phyloP scores from a whole-genome alignment of 1,140 invertebrate species.

The Zaprionus camerounensis region DNA sequence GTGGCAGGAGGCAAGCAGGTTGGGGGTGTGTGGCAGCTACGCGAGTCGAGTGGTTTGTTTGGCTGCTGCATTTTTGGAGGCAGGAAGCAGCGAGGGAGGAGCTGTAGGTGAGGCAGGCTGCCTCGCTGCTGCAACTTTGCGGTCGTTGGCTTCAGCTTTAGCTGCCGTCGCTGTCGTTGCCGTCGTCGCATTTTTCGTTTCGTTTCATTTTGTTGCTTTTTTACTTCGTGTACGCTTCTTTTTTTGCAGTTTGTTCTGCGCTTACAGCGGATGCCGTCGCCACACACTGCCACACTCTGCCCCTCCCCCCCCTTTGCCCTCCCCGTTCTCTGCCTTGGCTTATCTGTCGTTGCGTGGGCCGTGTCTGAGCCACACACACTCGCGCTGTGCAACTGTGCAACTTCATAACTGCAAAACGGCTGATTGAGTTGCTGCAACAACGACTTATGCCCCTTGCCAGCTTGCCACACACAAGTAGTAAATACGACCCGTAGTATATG shows the following conservation, averaged over 20 bases:
- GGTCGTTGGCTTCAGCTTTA: conserved; percentile 67
- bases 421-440: conserved; percentile 46
- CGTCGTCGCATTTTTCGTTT: conserved; percentile 44
- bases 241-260: conserved; percentile 39
- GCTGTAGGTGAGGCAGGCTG: neutral
- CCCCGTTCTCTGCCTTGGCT: neutral
- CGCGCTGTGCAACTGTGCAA: conserved; percentile 10
- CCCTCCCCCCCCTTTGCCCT: neutral
- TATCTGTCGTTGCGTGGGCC: conserved; percentile 39
- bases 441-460: conserved; percentile 27
- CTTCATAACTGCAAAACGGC: conserved; percentile 47
- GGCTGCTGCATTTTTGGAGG: conserved; percentile 56
- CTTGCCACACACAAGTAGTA: conserved; percentile 12
- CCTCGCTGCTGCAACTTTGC: conserved; percentile 62
- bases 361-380: conserved; percentile 13
- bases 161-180: neutral
- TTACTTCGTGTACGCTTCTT: neutral
- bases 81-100: conserved; percentile 16
- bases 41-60: conserved; percentile 75
- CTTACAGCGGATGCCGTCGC: conserved; percentile 57
- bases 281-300: neutral
- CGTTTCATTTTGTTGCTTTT: conserved; percentile 40
- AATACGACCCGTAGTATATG: neutral
- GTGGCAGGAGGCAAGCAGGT: conserved; percentile 34
- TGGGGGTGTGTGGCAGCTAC: conserved; percentile 24